Conservation (phyloP, 2,888 invertebrate species). For the Aleiodes alternator region DNA sequence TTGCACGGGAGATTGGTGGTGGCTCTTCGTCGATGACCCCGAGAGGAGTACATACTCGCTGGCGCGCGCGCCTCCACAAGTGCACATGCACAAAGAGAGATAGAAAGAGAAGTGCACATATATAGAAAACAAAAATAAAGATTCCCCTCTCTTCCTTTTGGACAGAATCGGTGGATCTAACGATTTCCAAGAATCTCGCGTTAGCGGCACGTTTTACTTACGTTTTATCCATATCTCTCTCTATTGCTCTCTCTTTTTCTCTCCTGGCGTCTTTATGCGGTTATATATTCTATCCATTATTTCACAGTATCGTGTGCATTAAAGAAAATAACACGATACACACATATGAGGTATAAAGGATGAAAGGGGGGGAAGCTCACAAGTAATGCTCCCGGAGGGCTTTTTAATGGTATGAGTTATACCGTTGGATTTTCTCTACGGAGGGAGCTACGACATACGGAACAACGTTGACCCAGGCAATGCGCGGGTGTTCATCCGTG, state of each 20-base stretch:
- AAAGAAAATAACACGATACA: slow-evolving; percentile 29
- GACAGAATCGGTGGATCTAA: slow-evolving; percentile 37
- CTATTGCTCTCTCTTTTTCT: slow-evolving; percentile 26
- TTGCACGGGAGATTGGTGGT: slow-evolving; percentile 9
- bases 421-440: slow-evolving; percentile 29
- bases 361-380: slow-evolving; percentile 18
- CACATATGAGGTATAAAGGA: slow-evolving; percentile 16
- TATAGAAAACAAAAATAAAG: slow-evolving; percentile 32
- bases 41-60: slow-evolving; percentile 11
- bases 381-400: slow-evolving; percentile 32
- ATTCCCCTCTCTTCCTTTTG: slow-evolving; percentile 3
- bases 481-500: slow-evolving; percentile 32
- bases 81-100: not conserved
- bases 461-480: slow-evolving; percentile 47
- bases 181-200: slow-evolving; percentile 47
- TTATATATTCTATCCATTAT: slow-evolving; percentile 20
- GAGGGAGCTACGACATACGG: slow-evolving; percentile 42
- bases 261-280: slow-evolving; percentile 15
- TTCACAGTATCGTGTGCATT: slow-evolving; percentile 32
- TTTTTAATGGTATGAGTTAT: slow-evolving; percentile 35
- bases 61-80: slow-evolving; percentile 25
- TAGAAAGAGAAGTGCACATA: too few species aligned
- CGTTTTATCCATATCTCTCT: slow-evolving; percentile 34
- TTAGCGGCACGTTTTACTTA: slow-evolving; percentile 37
- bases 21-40: slow-evolving; percentile 15